phyloP scores from a whole-genome alignment of 2,888 invertebrate genomes.

The Choreutis nemorana region DNA sequence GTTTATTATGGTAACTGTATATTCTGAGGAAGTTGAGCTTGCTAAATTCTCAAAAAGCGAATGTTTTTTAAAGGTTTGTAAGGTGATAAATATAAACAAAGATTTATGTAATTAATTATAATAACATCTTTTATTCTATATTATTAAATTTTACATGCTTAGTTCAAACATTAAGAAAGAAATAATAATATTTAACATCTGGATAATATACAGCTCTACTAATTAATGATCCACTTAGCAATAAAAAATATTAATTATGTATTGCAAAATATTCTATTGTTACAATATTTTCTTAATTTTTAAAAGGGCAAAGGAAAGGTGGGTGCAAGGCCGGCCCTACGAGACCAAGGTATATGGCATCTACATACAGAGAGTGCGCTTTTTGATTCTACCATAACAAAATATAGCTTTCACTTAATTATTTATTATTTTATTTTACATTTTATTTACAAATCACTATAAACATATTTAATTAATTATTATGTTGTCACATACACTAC shows the following conservation, averaged over 20 bases:
- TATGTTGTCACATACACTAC: no score
- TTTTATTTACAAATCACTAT: no score
- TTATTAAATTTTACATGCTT: constrained; percentile 67
- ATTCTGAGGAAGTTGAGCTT: no score
- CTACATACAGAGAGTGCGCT: constrained; percentile 32
- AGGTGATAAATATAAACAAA: constrained; percentile 32
- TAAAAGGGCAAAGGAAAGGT: constrained; percentile 21
- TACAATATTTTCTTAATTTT: constrained; percentile 29
- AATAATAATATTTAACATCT: constrained; percentile 66
- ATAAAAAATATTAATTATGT: constrained; percentile 42
- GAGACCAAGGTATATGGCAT: constrained; percentile 37
- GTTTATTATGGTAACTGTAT: no score
- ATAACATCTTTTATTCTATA: constrained; percentile 67
- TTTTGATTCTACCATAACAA: constrained; percentile 46
- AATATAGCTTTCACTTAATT: constrained; percentile 55
- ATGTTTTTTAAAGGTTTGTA: not conserved
- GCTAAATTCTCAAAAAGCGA: no score
- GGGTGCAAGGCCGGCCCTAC: constrained; percentile 19
- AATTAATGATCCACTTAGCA: constrained; percentile 56
- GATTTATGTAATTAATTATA: constrained; percentile 64
- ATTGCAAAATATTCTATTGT: constrained; percentile 65
- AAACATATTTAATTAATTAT: no score
- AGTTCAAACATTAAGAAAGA: constrained; percentile 64
- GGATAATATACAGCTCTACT: constrained; percentile 60
- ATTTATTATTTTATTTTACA: constrained; percentile 26